These are phyloP conservation scores for Centrocercus urophasianus DNA, from an alignment of 2,113 vertebrate genomes.

Conservation along the genomic window DNA sequence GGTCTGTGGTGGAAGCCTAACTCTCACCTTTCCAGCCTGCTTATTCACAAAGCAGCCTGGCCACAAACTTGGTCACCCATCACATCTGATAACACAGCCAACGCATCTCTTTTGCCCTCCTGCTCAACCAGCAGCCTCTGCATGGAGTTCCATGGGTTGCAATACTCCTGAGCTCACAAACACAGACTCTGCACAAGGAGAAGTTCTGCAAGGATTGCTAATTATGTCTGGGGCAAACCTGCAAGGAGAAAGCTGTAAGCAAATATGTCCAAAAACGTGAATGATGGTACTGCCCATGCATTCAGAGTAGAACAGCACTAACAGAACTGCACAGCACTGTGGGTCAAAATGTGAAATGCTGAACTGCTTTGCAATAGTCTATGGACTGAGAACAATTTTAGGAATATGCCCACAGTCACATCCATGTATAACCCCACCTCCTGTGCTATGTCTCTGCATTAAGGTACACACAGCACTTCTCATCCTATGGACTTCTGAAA, in stretches of 20 bases:
- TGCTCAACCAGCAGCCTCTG: background rate
- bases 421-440: background rate
- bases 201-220: background rate
- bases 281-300: accelerated
- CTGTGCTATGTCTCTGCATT: background rate
- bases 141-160: background rate
- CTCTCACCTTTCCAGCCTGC: background rate
- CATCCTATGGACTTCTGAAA: too few relatives aligned
- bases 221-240: background rate
- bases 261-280: background rate
- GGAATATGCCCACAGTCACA: background rate
- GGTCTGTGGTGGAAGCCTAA: background rate
- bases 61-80: background rate
- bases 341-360: background rate
- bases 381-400: background rate
- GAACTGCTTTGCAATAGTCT: background rate
- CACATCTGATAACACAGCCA: background rate
- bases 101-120: accelerated
- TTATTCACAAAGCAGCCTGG: background rate
- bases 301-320: background rate
- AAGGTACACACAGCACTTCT: background rate
- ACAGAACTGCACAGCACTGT: background rate
- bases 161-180: background rate
- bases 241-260: background rate
- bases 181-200: background rate